Evolutionary conservation across 2,113 vertebrate species (phyloP).

Genomic region (Puffinus mauretanicus): DNA sequence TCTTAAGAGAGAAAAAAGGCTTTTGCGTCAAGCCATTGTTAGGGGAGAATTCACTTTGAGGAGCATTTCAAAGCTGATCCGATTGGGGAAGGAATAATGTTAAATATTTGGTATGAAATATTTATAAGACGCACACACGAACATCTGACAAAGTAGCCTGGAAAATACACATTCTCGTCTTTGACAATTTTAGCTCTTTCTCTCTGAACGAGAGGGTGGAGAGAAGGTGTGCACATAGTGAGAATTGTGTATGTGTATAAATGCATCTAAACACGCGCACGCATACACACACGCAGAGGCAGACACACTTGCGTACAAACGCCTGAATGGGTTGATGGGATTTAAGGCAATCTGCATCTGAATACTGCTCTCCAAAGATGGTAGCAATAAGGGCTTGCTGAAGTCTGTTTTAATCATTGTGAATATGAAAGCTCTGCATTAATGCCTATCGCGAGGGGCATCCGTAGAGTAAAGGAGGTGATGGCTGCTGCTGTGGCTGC

Average conservation of each 20-base stretch:
- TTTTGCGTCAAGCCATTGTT: conserved; percentile 83
- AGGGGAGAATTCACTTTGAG: conserved; percentile 77
- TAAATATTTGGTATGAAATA: conserved; percentile 86
- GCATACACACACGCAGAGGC: background rate
- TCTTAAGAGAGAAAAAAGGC: conserved; percentile 74
- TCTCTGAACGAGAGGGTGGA: background rate
- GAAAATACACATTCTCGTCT: conserved; percentile 67
- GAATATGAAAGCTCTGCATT: conserved; percentile 41
- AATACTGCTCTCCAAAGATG: conserved; percentile 79
- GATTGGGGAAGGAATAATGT: conserved; percentile 78
- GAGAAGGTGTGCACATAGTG: background rate
- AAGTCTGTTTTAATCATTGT: conserved; percentile 73
- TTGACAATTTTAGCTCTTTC: conserved; percentile 43
- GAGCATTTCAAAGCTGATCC: conserved; percentile 79
- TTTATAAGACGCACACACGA: conserved; percentile 77
- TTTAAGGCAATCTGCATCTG: conserved; percentile 93
- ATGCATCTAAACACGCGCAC: conserved; percentile 6
- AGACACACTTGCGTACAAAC: conserved; percentile 28
- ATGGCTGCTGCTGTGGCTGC: background rate
- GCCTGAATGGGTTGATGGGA: conserved; percentile 80
- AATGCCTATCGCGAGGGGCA: background rate
- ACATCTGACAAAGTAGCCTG: conserved; percentile 72
- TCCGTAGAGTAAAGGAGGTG: background rate
- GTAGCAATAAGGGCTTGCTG: conserved; percentile 70
- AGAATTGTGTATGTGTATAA: conserved; percentile 23